phyloP scores from a whole-genome alignment of 2,113 vertebrate species.

The Colinus virginianus region DNA sequence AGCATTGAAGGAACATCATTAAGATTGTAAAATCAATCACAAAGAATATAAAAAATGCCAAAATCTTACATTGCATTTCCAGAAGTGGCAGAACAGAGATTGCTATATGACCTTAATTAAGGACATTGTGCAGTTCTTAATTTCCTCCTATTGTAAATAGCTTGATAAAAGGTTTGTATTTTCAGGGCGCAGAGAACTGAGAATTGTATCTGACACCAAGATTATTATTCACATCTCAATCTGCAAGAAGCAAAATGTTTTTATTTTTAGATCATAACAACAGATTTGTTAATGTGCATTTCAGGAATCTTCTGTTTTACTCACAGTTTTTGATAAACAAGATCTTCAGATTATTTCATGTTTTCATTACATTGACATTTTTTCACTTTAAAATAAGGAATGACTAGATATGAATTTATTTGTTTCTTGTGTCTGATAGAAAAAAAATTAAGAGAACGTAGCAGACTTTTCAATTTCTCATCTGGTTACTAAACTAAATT shows the following conservation, averaged over 20 bases:
- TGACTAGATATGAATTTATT: not conserved
- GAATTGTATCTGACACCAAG: not conserved
- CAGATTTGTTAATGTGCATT: not conserved
- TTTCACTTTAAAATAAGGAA: not conserved
- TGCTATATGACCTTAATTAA: not conserved
- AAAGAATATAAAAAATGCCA: slow-evolving; percentile 22
- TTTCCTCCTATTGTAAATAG: not conserved
- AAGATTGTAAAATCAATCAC: slow-evolving; percentile 36
- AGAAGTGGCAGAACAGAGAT: not conserved
- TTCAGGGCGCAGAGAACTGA: not conserved
- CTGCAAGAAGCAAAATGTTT: not conserved
- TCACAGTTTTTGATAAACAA: not conserved
- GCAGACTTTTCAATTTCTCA: not conserved
- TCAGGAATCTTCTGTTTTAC: not conserved
- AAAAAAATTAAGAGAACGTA: not conserved
- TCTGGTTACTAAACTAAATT: not conserved
- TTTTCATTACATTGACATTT: not conserved
- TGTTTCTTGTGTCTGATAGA: not conserved
- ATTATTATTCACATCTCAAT: not conserved
- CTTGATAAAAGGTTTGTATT: not conserved
- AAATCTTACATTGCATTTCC: not conserved
- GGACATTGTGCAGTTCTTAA: not conserved
- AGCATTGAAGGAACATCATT: slow-evolving; percentile 9
- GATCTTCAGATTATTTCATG: not conserved
- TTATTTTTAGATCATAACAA: not conserved